Conservation (phyloP, 2,113 vertebrate genomes). For the Crotalus tigris region DNA sequence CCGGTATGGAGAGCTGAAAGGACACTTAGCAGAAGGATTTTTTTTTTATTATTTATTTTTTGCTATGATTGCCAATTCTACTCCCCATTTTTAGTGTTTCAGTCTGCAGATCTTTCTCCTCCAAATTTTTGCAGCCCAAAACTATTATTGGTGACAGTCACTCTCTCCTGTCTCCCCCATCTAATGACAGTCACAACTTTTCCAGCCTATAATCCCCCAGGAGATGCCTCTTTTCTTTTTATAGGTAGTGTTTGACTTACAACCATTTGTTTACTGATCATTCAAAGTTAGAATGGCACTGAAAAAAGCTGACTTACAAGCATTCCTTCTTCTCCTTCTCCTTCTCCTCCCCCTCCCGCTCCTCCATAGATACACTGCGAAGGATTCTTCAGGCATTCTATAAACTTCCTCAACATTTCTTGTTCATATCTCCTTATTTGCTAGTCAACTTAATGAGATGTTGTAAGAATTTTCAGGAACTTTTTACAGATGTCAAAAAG, state of each 20-base stretch:
- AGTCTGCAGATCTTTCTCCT: too few relatives aligned
- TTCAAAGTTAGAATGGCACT: background rate
- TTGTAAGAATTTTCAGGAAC: background rate
- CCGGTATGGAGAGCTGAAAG: background rate
- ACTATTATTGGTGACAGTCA: background rate
- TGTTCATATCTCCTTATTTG: too few relatives aligned
- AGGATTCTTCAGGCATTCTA: too few relatives aligned
- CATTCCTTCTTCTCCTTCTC: too few relatives aligned
- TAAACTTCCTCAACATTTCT: too few relatives aligned
- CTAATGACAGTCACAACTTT: background rate
- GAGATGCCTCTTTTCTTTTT: background rate
- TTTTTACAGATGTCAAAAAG: background rate
- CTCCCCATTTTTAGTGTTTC: too few relatives aligned
- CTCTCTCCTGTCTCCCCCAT: background rate
- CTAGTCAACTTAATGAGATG: background rate
- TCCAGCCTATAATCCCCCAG: background rate
- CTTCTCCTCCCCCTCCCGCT: too few relatives aligned
- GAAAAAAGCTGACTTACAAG: too few relatives aligned
- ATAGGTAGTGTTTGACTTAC: too few relatives aligned
- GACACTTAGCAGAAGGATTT: background rate
- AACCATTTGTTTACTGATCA: too few relatives aligned
- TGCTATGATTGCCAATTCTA: too few relatives aligned
- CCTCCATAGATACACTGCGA: too few relatives aligned
- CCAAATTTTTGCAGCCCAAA: background rate
- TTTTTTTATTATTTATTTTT: background rate